phyloP scores from a whole-genome alignment of 2,888 invertebrate species.

The Calliphora vomitoria region DNA sequence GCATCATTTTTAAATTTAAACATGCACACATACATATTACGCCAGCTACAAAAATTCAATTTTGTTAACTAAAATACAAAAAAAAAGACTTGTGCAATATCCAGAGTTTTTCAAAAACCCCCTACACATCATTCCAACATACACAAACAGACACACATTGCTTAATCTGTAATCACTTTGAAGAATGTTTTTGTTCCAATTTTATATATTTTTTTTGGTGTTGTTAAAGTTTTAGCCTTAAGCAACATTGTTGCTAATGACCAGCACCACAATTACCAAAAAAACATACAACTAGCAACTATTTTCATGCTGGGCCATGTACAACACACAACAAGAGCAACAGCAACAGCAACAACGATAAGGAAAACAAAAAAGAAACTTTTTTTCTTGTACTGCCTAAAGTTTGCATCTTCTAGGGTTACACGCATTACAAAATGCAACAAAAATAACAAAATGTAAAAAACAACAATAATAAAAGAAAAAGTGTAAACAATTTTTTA shows the following conservation, averaged over 20 bases:
- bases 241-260: conserved; percentile 74
- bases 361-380: conserved; percentile 34
- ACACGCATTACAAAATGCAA: conserved; percentile 62
- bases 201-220: conserved; percentile 29
- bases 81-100: conserved; percentile 5
- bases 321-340: conserved; percentile 31
- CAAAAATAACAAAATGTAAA: background rate
- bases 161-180: conserved; percentile 55
- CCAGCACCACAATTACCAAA: conserved; percentile 71
- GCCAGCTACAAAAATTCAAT: conserved; percentile 39
- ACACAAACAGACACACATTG: background rate
- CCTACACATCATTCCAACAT: background rate
- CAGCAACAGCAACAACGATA: conserved; percentile 26
- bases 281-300: conserved; percentile 52
- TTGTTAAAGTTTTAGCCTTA: conserved; percentile 67
- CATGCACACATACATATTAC: background rate
- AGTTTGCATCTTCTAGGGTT: conserved; percentile 70
- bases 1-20: conserved; percentile 29
- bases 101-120: background rate
- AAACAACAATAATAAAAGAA: conserved; percentile 54
- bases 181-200: conserved; percentile 25
- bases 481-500: conserved; percentile 62
- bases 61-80: conserved; percentile 23
- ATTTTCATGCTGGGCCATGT: conserved; percentile 56
- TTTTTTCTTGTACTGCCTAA: conserved; percentile 60